Conservation (phyloP, 2,888 invertebrate species). For the Digitonthophagus gazella region DNA sequence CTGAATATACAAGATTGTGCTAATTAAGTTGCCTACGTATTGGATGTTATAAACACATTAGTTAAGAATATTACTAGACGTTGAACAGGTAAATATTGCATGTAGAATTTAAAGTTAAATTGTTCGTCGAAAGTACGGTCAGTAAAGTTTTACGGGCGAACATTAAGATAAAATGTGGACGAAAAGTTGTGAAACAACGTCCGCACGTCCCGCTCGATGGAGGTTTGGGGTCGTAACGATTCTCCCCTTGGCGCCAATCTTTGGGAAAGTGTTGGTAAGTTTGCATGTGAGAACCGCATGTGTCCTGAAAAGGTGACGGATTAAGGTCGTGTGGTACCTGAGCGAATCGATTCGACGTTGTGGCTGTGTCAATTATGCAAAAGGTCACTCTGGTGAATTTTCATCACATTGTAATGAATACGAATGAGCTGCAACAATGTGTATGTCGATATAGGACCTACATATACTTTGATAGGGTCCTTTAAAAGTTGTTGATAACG, state of each 20-base stretch:
- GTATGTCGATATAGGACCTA: no score
- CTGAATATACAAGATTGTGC: no score
- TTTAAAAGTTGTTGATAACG: no score
- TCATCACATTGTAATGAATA: background rate
- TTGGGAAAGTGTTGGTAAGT: background rate
- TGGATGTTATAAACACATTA: no score
- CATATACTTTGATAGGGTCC: no score
- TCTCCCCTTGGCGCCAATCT: constrained; percentile 17
- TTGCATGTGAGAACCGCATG: background rate
- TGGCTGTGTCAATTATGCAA: background rate
- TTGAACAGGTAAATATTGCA: constrained; percentile 26
- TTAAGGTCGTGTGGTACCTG: background rate
- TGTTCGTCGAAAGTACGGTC: constrained; percentile 26
- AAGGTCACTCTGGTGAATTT: background rate
- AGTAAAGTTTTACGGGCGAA: constrained; percentile 26
- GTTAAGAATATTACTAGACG: no score
- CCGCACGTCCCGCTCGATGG: constrained; percentile 3
- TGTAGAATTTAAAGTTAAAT: constrained; percentile 26
- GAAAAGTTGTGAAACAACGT: constrained; percentile 21
- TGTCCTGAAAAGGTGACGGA: background rate
- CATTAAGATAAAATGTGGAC: constrained; percentile 24
- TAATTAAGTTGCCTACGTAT: no score
- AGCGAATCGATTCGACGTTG: background rate
- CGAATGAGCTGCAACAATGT: background rate
- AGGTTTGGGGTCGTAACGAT: constrained; percentile 4